A percentile compares a stretch with the other conserved stretches of the same genome.
phyloP scores from a whole-genome alignment of 2,113 vertebrate genomes.

The Pogona vitticeps region DNA sequence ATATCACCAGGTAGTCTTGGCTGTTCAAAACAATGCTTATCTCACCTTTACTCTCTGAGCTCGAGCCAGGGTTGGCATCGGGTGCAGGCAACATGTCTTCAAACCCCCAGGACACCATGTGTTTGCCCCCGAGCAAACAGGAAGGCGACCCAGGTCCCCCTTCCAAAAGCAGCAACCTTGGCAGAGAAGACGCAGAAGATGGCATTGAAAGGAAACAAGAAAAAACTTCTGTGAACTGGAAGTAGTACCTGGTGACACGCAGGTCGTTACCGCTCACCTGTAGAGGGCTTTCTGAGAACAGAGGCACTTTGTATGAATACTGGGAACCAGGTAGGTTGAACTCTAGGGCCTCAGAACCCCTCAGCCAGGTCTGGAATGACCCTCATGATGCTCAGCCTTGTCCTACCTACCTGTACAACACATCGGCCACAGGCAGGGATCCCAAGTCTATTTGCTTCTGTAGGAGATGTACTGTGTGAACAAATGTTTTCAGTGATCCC shows the following conservation, averaged over 20 bases:
- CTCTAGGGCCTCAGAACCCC: neutral
- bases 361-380: neutral
- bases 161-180: conserved; percentile 93
- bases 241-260: neutral
- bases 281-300: neutral
- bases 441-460: conserved; percentile 96
- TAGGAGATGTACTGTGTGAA: conserved; percentile 96
- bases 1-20: no score
- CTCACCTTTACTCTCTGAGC: conserved; percentile 93
- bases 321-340: neutral
- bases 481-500: conserved; percentile 98
- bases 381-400: neutral
- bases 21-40: neutral
- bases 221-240: neutral
- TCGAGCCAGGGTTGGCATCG: conserved; percentile 86
- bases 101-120: conserved; percentile 98
- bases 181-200: conserved; percentile 38
- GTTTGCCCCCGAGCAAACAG: conserved; percentile 94
- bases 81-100: conserved; percentile 97
- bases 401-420: conserved; percentile 89
- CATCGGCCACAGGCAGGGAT: conserved; percentile 93
- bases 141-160: conserved; percentile 96
- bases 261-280: conserved; percentile 14
- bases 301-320: neutral
- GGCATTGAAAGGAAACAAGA: neutral